A percentile compares a stretch with the other conserved stretches of the same genome.
These are phyloP conservation scores for Phainopepla nitens DNA, from an alignment of 2,113 vertebrate genomes.

Conservation along the genomic window DNA sequence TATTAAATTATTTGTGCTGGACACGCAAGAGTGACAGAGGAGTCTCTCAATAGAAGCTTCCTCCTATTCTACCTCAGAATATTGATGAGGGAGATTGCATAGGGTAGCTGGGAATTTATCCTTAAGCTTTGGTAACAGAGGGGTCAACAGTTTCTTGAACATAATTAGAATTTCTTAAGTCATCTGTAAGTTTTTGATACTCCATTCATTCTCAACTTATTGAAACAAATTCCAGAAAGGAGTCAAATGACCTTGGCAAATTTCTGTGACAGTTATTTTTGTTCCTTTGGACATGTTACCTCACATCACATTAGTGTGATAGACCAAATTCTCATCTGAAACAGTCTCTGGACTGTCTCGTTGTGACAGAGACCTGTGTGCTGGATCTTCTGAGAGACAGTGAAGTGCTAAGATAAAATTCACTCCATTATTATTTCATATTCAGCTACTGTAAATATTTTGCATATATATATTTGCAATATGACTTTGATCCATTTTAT, in stretches of 20 bases:
- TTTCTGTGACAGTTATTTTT: background rate
- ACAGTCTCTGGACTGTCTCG: background rate
- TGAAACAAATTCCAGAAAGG: background rate
- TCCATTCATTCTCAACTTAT: background rate
- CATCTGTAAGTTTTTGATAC: background rate
- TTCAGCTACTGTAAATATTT: background rate
- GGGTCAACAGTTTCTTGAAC: background rate
- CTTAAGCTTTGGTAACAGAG: background rate
- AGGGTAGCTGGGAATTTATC: background rate
- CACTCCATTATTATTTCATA: background rate
- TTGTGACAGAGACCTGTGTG: background rate
- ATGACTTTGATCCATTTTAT: background rate
- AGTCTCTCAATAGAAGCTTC: background rate
- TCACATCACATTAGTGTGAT: background rate
- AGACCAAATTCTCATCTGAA: background rate
- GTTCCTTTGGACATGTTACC: background rate
- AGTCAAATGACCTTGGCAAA: background rate
- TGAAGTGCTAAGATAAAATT: background rate
- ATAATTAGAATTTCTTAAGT: background rate
- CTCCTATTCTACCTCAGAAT: background rate
- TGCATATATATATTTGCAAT: background rate
- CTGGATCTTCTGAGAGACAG: background rate
- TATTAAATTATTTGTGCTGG: background rate
- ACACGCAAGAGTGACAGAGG: background rate
- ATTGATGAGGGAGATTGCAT: background rate